Evolutionary conservation across 92 coral and sea anemone genomes (phyloP).

Genomic region (Nematostella vectensis): DNA sequence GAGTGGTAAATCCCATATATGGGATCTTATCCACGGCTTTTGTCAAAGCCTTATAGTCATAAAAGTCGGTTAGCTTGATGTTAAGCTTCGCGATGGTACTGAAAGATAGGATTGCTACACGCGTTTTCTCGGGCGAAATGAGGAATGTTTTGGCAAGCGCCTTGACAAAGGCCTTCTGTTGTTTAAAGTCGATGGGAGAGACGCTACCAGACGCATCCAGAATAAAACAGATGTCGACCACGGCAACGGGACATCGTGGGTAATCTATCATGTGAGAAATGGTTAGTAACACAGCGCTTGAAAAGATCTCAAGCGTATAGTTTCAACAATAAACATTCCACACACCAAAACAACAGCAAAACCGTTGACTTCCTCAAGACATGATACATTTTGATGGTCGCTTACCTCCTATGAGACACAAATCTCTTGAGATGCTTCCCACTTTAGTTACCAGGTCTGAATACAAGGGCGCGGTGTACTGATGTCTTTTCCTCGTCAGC

Average conservation of each 20-base stretch:
- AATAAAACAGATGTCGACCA: constrained; percentile 22
- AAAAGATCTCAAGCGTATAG: no score
- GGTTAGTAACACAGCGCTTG: no score
- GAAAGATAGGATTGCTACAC: constrained; percentile 18
- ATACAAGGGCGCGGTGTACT: constrained; percentile 23
- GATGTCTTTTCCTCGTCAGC: constrained; percentile 21
- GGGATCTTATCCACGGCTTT: constrained; percentile 12
- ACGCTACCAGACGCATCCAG: constrained; percentile 34
- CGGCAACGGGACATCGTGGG: neutral
- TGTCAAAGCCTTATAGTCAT: constrained; percentile 1
- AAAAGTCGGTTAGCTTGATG: constrained; percentile 17
- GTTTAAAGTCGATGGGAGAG: constrained; percentile 4
- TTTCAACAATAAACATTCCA: no score
- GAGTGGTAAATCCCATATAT: neutral
- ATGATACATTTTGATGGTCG: no score
- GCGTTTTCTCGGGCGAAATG: constrained; percentile 16
- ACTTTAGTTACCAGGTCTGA: constrained; percentile 30
- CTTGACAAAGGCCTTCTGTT: constrained; percentile 22
- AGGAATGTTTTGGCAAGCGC: constrained; percentile 9
- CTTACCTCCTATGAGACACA: constrained; percentile 44
- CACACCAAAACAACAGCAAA: no score
- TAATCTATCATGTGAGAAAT: constrained; percentile 1
- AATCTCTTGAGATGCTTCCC: constrained; percentile 26
- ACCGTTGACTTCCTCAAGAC: no score
- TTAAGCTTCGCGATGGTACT: constrained; percentile 14